Percentiles rank a stretch among this genome's conserved stretches.
Evolutionary conservation across 2,113 vertebrate genomes (phyloP).

Genomic region (Callopanchax toddi): DNA sequence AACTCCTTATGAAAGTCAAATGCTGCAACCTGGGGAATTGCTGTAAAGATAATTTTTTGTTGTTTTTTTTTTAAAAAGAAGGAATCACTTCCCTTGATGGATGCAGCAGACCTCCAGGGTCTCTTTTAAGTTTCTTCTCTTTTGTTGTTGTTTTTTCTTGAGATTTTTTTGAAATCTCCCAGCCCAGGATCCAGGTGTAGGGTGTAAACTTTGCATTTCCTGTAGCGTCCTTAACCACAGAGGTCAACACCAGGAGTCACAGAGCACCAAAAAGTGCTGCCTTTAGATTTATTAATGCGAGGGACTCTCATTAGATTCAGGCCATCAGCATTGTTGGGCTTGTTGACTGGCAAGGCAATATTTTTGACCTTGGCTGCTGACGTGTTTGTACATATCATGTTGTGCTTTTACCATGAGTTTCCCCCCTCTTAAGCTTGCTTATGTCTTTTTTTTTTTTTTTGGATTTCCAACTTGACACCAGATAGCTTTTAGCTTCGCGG

Average conservation of each 20-base stretch:
- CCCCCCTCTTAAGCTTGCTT: conserved; percentile 48
- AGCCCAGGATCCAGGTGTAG: no score
- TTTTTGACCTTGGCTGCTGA: conserved; percentile 65
- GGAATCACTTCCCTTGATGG: conserved; percentile 45
- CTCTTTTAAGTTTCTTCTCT: no score
- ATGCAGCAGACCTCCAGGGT: conserved; percentile 31
- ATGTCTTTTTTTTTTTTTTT: conserved; percentile 33
- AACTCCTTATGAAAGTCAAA: conserved; percentile 66
- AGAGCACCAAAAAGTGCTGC: conserved; percentile 48
- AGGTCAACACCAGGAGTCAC: conserved; percentile 62
- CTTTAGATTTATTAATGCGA: conserved; percentile 44
- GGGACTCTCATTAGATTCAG: conserved; percentile 53
- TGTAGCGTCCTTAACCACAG: conserved; percentile 44
- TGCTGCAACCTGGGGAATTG: conserved; percentile 36
- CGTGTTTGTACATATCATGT: conserved; percentile 65
- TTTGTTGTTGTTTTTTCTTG: conserved; percentile 44
- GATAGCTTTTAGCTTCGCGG: conserved; percentile 35
- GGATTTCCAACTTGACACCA: conserved; percentile 39
- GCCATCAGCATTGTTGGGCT: conserved; percentile 67
- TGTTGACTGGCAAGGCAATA: conserved; percentile 71
- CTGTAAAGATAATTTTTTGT: conserved; percentile 26
- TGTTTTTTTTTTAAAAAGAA: conserved; percentile 2
- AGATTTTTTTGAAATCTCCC: background rate
- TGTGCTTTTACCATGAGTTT: conserved; percentile 55
- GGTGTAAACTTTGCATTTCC: conserved; percentile 22